Base-by-base conservation (phyloP, 1,140 invertebrate genomes). In the Dinoponera quadriceps region DNA sequence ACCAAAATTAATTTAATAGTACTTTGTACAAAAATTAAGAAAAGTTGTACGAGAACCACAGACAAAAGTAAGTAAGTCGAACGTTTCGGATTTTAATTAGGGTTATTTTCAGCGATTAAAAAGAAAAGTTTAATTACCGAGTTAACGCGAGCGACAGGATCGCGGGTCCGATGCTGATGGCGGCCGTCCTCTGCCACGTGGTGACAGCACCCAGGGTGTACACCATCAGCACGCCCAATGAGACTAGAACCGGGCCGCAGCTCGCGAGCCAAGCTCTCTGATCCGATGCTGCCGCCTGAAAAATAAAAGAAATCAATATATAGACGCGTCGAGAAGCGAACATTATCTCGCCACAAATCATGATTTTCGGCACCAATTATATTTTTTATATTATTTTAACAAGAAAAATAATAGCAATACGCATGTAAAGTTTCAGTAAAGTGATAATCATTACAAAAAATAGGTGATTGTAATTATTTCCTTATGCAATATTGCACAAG, bases 141-240 rank as follows among this genome's bases (percentile, higher is more conserved):
- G 88, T 88, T 5, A 94, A 82, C 20, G 92, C 92, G 27, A 94
- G 57, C 4, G 93, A 93, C 4, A 96, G 91, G 18, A 96, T 92
- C 0, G 95, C 95, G 11, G 96, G 95, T 20, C 92, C 94, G 2
- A 96, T 95, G 87, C 96, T 96, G 16, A 96, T 94, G 0, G 95
- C 94, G 14, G 96, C 96, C 0, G 96, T 94, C 49, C 93, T 95
- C 80, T 96, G 93, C 96, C 96, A 96, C 49, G 95, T 94, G 11
- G 96, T 92, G 80, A 96, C 94, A 0, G 96, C 95, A 55, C 96
- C 96, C 2, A 96, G 90, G 5, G 95, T 95, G 89, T 96, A 96
- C 0, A 96, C 95, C 20, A 96, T 92, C 60, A 96, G 95, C 62
- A 97, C 96, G 0, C 96, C 96, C 3, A 96, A 94, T 0, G 96